Conservation (phyloP, 1,140 invertebrate genomes). For the Ooceraea biroi region DNA sequence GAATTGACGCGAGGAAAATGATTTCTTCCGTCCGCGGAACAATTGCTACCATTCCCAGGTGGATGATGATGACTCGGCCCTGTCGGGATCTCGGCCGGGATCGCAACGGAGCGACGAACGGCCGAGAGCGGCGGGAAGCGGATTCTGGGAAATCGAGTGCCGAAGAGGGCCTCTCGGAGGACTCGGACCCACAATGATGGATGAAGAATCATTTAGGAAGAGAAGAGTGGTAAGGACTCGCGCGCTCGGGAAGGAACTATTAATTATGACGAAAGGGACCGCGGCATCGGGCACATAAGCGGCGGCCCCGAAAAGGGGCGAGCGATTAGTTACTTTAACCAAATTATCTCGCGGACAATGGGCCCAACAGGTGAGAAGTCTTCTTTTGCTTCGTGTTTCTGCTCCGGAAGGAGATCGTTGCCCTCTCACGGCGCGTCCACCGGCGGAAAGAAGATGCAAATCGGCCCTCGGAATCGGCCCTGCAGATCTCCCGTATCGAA, state of each 20-base stretch:
- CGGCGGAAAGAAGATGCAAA: conserved; percentile 20
- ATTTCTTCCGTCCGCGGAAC: conserved; percentile 41
- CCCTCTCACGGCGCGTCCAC: conserved; percentile 25
- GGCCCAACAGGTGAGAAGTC: conserved; percentile 76
- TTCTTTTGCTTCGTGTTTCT: conserved; percentile 72
- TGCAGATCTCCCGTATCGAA: not conserved
- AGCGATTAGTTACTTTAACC: conserved; percentile 86
- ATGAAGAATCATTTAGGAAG: conserved; percentile 85
- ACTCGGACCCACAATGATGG: conserved; percentile 80
- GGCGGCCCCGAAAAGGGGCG: conserved; percentile 82
- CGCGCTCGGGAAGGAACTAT: conserved; percentile 82
- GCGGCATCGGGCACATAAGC: conserved; percentile 78
- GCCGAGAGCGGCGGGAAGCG: conserved; percentile 46
- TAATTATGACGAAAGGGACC: conserved; percentile 86
- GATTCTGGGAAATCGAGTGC: conserved; percentile 75
- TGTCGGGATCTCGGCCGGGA: not conserved
- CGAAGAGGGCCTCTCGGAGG: conserved; percentile 71
- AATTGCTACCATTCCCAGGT: conserved; percentile 33
- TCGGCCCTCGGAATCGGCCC: not conserved
- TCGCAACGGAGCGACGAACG: not conserved
- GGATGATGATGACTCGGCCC: conserved; percentile 1
- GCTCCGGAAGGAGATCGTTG: conserved; percentile 60
- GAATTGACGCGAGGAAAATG: conserved; percentile 49
- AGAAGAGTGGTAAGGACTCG: conserved; percentile 79
- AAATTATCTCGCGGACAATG: conserved; percentile 85